Base-by-base conservation (phyloP, 1,140 invertebrate species). In the Diploscapter pachys region DNA sequence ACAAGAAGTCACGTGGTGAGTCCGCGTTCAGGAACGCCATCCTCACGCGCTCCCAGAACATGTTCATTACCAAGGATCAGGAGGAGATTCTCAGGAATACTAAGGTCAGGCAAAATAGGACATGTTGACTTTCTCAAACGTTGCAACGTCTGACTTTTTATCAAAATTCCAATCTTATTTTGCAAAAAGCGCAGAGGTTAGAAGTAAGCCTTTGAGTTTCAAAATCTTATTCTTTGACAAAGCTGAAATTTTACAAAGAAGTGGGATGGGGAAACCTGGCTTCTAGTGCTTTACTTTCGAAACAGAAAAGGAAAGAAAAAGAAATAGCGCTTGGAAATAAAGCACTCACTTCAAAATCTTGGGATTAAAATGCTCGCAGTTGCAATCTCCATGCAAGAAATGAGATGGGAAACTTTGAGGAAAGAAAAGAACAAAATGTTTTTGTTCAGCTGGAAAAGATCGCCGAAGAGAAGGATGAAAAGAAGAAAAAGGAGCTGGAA, bases 401-500 rank as follows among this genome's bases (percentile, higher is more conserved):
- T 31, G 31, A 31, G 31, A 31, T 31, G 1, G 1, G 31, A 31
- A 31, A 31, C 31, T 31, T 31, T 0, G 31, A 31, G 31, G 31
- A 31, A 1, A 31, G 31, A 31, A 31, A 31, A 31, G 31, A 31
- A 31, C 31, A 31, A n/a, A n/a, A 31, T 31, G 31, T 31, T 31
- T 31, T 31, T 31, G 31, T 31, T 31, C 31, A 31, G 31, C 31
- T 31, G 31, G 31, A 31, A 31, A 31, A 31, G 31, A 55, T 80
- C 57, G 68, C 71, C 31, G 54, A 31, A 2, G 79, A 77, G 13
- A 67, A 59, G 8, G 64, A 80, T 50, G 79, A 78, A 55, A 65
- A 71, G 6, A 78, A 75, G 48, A 82, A 78, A 48, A 68, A 71
- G 11, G 74, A 80, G 5, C 13, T 77, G 71, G 52, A n/a, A n/a